Base-by-base conservation (phyloP, 2,888 invertebrate genomes). In the Agonopterix alstromeriana region DNA sequence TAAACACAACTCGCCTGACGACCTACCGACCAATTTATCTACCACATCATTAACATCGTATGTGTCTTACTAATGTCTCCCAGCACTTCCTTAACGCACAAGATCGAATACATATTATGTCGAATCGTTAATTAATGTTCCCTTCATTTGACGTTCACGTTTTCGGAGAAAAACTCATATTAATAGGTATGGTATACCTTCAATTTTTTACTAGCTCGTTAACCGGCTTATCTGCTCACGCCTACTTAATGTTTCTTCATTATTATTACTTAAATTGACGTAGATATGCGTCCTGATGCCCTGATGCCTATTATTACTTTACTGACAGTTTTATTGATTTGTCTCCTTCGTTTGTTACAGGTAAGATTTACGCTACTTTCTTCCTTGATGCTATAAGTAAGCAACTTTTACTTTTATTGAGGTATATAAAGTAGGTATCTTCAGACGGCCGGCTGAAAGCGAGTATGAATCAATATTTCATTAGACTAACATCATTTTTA, bases 291-390 rank as follows among this genome's bases (percentile, higher is more conserved):
- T 53, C 54, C 56, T 63, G 55, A 50, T 57, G 47, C 47, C 54
- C 56, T 63, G 55, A 50, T 57, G 47, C 47, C 58, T 27, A 27
- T 27, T 56, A 55, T 61, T 54, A 53, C 47, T 43, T 9, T 53
- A 53, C 52, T 60, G 60, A 65, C 56, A 62, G 55, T 63, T 66
- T 67, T 65, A 69, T 66, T 67, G 45, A 67, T 64, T 56, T 66
- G 49, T 53, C 51, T 63, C 51, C 53, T 64, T 58, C 50, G 46
- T 66, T 73, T 73, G 67, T 71, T 74, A 44, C 70, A 73, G 70
- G 75, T 75, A 74, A 74, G 70, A 65, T 66, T 67, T 57, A 65
- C 57, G 51, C 48, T 51, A 54, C 59, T 66, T 66, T 67, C 61
- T 50, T 68, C 52, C 48, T 55, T 44, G 55, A 44, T 56, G 43